Evolutionary conservation across 2,113 vertebrate species (phyloP).

Genomic region (Onychostruthus taczanowskii): DNA sequence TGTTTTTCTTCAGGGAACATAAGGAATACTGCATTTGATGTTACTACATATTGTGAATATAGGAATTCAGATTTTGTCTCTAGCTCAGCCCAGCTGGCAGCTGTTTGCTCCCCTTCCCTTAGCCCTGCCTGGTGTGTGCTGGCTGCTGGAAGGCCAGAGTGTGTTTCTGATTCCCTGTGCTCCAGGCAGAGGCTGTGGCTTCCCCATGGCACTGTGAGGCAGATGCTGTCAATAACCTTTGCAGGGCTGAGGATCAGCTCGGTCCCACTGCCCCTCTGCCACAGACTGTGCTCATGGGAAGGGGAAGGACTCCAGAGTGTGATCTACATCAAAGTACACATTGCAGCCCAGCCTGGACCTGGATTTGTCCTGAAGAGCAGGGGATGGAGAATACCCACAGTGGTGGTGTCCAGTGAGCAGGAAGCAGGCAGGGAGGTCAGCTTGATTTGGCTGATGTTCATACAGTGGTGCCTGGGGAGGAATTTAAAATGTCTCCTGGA

Average conservation of each 20-base stretch:
- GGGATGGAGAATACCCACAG: neutral
- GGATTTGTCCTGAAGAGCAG: neutral
- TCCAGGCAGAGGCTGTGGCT: neutral
- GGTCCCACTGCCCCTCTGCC: neutral
- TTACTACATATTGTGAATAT: neutral
- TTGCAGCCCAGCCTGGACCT: neutral
- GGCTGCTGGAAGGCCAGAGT: neutral
- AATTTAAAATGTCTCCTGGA: neutral
- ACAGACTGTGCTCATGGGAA: neutral
- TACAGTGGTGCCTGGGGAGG: neutral
- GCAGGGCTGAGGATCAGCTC: neutral
- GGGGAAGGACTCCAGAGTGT: neutral
- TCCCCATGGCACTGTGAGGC: neutral
- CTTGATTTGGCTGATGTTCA: neutral
- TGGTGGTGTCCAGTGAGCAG: neutral
- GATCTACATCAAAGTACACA: fast-evolving
- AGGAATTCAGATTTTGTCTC: neutral
- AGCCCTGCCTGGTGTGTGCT: neutral
- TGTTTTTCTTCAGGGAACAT: neutral
- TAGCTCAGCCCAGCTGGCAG: neutral
- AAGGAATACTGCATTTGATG: neutral
- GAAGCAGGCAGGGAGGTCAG: neutral
- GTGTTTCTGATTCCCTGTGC: neutral
- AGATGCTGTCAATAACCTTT: neutral
- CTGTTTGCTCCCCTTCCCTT: neutral